These are phyloP conservation scores for Cephus spinipes DNA, from an alignment of 2,888 invertebrate genomes.

Conservation along the genomic window DNA sequence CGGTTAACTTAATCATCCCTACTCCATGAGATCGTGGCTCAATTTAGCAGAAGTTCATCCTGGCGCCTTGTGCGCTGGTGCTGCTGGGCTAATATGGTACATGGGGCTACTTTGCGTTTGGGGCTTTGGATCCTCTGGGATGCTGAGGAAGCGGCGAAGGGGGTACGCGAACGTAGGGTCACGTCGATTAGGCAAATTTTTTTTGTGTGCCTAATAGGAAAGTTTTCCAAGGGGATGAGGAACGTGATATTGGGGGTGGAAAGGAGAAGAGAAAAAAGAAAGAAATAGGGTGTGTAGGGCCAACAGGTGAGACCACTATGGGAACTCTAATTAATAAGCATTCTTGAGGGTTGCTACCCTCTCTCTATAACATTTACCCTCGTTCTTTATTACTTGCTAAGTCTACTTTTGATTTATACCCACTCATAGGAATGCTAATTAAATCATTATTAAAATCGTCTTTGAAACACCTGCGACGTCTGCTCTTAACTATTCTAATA, in stretches of 20 bases:
- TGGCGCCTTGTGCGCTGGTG: slow-evolving; percentile 2
- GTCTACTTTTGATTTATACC: slow-evolving; percentile 42
- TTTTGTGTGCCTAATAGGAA: slow-evolving; percentile 18
- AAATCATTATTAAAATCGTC: slow-evolving; percentile 65
- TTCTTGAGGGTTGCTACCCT: slow-evolving; percentile 51
- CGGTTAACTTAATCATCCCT: slow-evolving; percentile 39
- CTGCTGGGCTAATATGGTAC: background rate
- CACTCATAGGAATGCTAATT: slow-evolving; percentile 62
- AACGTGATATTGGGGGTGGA: background rate
- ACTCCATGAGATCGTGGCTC: slow-evolving; percentile 26
- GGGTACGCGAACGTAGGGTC: slow-evolving; percentile 10
- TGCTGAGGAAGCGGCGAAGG: background rate
- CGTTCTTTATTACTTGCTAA: slow-evolving; percentile 4
- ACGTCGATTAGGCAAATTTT: slow-evolving; percentile 39
- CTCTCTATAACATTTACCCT: slow-evolving; percentile 36
- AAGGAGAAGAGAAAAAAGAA: background rate
- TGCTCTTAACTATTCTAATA: slow-evolving; percentile 41
- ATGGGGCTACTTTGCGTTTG: background rate
- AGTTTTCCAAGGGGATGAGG: slow-evolving; percentile 6
- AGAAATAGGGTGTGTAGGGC: background rate
- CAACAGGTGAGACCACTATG: slow-evolving; percentile 16
- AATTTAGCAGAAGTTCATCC: slow-evolving; percentile 29
- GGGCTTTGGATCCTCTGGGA: background rate
- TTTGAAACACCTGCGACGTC: slow-evolving; percentile 43
- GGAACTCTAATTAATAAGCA: slow-evolving; percentile 53